Base-by-base conservation (phyloP, 64 coral and sea anemone species). In the Stylophora pistillata region DNA sequence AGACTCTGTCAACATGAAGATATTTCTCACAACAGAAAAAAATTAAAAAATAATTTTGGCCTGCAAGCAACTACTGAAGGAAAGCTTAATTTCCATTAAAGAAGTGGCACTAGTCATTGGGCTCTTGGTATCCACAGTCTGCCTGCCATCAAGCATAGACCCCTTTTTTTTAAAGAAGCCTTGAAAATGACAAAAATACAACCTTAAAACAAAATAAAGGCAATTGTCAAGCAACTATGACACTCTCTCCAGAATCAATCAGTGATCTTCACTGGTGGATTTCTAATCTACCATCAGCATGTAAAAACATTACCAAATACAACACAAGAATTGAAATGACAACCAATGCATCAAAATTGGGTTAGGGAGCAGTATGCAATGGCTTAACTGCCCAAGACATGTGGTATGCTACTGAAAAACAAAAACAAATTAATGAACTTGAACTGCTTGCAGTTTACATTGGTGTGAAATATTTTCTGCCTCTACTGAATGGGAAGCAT, bases 211-310 rank as follows among this genome's bases (percentile, higher is more conserved):
- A 58, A 74, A 83, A 58, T 76, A 79, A 85, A 13, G 89, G 86
- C 58, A 32, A 68, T 26, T 91, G 59, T 82, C 65, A 91, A 37
- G 32, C 47, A 58, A 54, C 53, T 32, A 91, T 91, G 78, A 66
- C 89, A 27, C 57, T 82, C 15, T 82, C 15, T 82, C 89, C 34
- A 31, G 70, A 62, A 85, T 85, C 73, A 32, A 76, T 76, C 58
- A 47, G 17, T 75, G 72, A 91, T 18, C 74, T 91, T 71, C n/a
- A 57, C 15, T 91, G 89, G 90, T 91, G 81, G 90, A 68, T 91
- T 34, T 63, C 71, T 68, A 91, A 30, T 65, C 41, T 78, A 71
- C 73, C 80, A 5, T 86, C 55, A 55, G 72, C 80, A 27, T 85
- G 58, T 47, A 85, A 83, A 33, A 78, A 74, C 17, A 86, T 86